A percentile compares a stretch with the other conserved stretches of the same genome.
These are phyloP conservation scores for Neodiprion fabricii DNA, from an alignment of 1,140 invertebrate genomes.

Conservation along the genomic window DNA sequence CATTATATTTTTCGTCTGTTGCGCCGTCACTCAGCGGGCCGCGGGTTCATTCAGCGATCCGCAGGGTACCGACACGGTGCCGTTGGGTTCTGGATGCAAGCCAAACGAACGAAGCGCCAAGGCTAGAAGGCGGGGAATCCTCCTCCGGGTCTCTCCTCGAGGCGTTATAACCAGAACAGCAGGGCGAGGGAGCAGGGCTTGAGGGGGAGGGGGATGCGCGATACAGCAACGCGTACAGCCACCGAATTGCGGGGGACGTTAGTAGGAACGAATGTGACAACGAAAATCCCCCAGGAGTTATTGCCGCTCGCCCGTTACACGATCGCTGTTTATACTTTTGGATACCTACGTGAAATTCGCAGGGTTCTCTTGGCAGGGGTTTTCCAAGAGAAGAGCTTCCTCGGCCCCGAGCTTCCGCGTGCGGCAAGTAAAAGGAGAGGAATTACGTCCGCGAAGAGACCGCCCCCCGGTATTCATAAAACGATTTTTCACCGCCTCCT, in stretches of 20 bases:
- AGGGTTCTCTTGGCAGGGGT: background rate
- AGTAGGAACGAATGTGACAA: constrained; percentile 44
- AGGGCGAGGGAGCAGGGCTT: background rate
- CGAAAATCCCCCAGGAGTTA: constrained; percentile 45
- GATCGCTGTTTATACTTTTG: background rate
- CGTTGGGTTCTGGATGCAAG: background rate
- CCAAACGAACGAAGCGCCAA: background rate
- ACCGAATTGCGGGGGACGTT: constrained; percentile 43
- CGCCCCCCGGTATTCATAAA: no score
- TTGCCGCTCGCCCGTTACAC: constrained; percentile 25
- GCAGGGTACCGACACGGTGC: background rate
- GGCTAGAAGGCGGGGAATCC: background rate
- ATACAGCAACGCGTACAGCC: background rate
- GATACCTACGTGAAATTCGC: background rate
- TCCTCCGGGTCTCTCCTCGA: background rate
- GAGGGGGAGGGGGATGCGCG: background rate
- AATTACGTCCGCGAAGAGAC: background rate
- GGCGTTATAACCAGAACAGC: background rate
- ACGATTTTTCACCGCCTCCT: background rate
- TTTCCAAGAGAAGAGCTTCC: background rate
- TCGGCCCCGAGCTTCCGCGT: no score
- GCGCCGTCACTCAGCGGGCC: constrained; percentile 25
- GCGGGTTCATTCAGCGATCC: background rate
- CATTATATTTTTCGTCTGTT: constrained; percentile 31
- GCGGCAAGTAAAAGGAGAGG: background rate